These are phyloP conservation scores for Callorhinus ursinus DNA, from an alignment of 2,113 vertebrate species.

Conservation along the genomic window DNA sequence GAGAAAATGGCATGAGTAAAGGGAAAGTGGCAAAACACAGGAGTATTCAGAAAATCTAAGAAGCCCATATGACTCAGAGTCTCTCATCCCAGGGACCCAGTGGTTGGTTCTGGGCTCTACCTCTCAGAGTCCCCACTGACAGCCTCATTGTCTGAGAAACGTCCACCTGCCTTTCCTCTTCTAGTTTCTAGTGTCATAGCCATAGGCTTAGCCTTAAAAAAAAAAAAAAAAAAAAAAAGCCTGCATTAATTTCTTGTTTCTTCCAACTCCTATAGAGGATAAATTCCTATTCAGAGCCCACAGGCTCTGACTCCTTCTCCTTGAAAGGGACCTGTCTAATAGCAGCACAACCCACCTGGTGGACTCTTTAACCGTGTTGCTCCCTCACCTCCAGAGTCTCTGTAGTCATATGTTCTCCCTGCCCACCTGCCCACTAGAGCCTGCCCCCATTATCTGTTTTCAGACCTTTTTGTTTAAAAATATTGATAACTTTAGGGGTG, in stretches of 20 bases:
- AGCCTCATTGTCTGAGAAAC: fast-evolving
- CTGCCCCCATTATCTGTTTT: not conserved
- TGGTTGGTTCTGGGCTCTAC: not conserved
- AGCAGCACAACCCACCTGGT: fast-evolving
- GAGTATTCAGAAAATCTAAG: not conserved
- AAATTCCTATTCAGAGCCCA: not conserved
- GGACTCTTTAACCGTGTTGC: fast-evolving
- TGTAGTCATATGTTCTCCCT: not conserved
- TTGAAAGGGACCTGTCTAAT: not conserved
- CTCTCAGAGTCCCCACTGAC: not conserved
- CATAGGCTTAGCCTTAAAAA: not conserved
- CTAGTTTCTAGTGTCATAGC: not conserved
- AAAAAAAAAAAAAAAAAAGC: not conserved
- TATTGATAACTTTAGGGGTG: not conserved
- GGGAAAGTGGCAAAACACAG: not conserved
- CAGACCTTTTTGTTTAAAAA: not conserved
- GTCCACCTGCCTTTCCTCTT: not conserved
- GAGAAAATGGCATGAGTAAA: not conserved
- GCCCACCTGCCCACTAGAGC: not conserved
- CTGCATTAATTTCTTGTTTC: not conserved
- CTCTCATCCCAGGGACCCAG: too few species aligned
- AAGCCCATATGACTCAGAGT: fast-evolving
- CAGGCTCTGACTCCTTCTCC: not conserved
- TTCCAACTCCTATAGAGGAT: not conserved
- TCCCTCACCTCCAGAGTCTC: not conserved